Evolutionary conservation across 2,113 vertebrate genomes (phyloP), one percentile per base, ranked within the genome.

Genomic region (Chrysochloris asiatica): DNA sequence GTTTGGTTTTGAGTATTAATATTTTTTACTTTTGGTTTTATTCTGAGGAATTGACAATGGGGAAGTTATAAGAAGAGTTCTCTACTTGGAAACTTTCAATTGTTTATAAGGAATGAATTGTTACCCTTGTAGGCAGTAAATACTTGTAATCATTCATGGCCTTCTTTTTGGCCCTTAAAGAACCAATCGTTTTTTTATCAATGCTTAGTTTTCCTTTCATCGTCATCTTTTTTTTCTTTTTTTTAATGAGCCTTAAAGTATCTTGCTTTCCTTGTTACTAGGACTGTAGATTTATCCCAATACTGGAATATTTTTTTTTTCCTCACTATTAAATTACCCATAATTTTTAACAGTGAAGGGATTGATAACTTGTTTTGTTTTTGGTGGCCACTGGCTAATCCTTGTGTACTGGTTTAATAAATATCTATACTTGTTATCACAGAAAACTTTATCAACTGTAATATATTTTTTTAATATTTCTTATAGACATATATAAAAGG

Each of bases 281-380:
- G 79, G 38, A 26, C 61, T 59, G 91, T 93, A 84, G 71, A 69
- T 78, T 93, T 84, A 83, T 52, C 84, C 41, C 69, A 94, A 79
- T 92, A 26, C 73, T 56, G 54, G 93, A 88, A 5, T 96, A 94
- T 36, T 71, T 96, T 92, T 92, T 71, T 48, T 94, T 83, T 38
- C 76, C 76, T 73, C 26, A 81, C 83, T 95, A 83, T 45, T 41
- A 83, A 91, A 41, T 81, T 85, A 82, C 50, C 89, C 75, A 33
- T 73, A 33, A 54, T 93, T 95, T 52, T 54, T 61, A 24, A 24
- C 36, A 78, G 19, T 80, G 52, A 43, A 28, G 19, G 14, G 12
- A 45, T 28, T 59, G 72, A n/a, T 69, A 43, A 65, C 19, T 19
- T 19, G 38, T 56, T 83, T 4, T 73, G 26, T 89, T 91, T 80